These are phyloP conservation scores for Drosophila biarmipes DNA, from an alignment of 1,140 invertebrate species.

Conservation along the genomic window DNA sequence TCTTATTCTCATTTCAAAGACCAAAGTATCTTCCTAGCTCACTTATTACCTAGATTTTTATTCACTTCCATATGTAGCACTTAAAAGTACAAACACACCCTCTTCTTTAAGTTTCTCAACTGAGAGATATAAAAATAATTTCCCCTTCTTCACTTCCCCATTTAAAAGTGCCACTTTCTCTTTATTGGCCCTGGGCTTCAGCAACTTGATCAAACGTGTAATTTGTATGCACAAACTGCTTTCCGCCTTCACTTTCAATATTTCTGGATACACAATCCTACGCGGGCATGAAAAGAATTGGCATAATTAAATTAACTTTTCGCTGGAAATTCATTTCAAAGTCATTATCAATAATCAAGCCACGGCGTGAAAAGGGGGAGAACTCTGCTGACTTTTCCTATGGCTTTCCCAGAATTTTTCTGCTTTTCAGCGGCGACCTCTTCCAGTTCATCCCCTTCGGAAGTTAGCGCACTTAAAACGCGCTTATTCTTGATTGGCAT, in stretches of 20 bases:
- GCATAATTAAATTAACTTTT: constrained; percentile 78
- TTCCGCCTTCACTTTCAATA: background rate
- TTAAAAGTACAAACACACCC: no score
- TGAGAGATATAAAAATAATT: background rate
- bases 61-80: no score
- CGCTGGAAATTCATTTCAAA: constrained; percentile 76
- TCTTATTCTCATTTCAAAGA: no score
- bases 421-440: background rate
- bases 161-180: background rate
- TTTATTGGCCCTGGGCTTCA: background rate
- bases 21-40: no score
- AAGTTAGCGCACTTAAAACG: constrained; percentile 78
- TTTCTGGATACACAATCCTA: constrained; percentile 12
- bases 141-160: background rate
- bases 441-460: constrained; percentile 44
- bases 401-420: constrained; percentile 24
- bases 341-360: constrained; percentile 80
- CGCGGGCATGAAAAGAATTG: constrained; percentile 58
- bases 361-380: constrained; percentile 8
- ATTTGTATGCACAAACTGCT: constrained; percentile 31
- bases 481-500: constrained; percentile 81
- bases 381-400: background rate
- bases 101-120: no score
- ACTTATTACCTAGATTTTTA: no score
- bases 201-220: constrained; percentile 16